phyloP scores from a whole-genome alignment of 2,888 invertebrate species.

The Therioaphis trifolii region DNA sequence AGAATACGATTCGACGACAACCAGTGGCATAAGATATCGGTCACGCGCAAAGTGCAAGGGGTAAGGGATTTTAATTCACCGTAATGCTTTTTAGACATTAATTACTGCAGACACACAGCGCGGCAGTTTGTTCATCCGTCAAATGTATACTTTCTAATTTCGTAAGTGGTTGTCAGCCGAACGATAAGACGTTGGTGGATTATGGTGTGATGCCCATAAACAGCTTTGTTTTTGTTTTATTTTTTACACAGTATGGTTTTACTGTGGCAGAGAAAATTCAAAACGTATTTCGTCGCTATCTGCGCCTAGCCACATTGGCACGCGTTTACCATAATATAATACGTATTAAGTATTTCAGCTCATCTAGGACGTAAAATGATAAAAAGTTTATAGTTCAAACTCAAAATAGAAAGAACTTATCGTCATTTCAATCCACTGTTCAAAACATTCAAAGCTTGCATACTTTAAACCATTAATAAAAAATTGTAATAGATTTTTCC shows the following conservation, averaged over 20 bases:
- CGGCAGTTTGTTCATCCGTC: constrained; percentile 26
- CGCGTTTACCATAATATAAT: too few relatives aligned
- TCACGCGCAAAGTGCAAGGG: constrained; percentile 91
- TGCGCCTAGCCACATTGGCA: too few relatives aligned
- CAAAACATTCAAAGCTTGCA: too few relatives aligned
- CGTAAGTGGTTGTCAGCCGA: constrained; percentile 39
- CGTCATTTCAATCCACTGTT: too few relatives aligned
- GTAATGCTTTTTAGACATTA: constrained; percentile 40
- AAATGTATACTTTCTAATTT: constrained; percentile 47
- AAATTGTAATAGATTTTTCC: too few relatives aligned
- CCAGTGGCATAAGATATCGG: constrained; percentile 94
- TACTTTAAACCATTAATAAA: too few relatives aligned
- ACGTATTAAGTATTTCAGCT: too few relatives aligned
- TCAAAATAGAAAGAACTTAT: too few relatives aligned
- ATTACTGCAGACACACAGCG: background rate
- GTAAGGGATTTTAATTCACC: constrained; percentile 71
- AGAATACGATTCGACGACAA: constrained; percentile 94
- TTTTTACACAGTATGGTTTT: background rate
- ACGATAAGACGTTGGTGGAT: background rate
- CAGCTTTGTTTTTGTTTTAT: constrained; percentile 24
- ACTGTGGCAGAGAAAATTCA: background rate
- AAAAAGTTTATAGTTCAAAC: too few relatives aligned
- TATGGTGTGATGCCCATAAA: background rate
- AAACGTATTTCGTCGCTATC: too few relatives aligned
- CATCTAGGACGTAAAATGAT: too few relatives aligned